phyloP scores from a whole-genome alignment of 1,140 invertebrate species.

The Platorchestia sp. region DNA sequence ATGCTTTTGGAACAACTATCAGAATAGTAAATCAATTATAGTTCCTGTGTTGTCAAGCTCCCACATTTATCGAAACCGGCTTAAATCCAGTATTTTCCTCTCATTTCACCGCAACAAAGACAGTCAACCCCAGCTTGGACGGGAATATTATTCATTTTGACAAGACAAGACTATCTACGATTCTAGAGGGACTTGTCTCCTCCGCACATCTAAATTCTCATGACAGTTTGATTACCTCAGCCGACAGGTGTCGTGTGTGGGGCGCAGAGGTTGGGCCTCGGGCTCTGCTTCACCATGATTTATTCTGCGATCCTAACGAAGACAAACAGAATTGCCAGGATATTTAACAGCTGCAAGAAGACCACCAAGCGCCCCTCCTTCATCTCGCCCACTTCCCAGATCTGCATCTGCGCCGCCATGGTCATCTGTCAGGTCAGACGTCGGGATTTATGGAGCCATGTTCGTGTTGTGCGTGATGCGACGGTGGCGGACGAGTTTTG shows the following conservation, averaged over 20 bases:
- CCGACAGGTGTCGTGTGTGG: constrained; percentile 71
- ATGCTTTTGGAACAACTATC: no score
- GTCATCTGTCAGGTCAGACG: constrained; percentile 82
- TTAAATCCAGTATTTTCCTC: no score
- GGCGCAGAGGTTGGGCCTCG: constrained; percentile 77
- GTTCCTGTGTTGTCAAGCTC: no score
- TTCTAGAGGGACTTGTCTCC: neutral
- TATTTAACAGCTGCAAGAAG: constrained; percentile 89
- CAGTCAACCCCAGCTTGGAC: neutral
- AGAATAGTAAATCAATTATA: no score
- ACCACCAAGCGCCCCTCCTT: constrained; percentile 91
- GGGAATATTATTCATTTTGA: neutral
- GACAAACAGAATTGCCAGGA: constrained; percentile 91
- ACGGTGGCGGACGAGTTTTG: neutral
- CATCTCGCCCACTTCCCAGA: constrained; percentile 93
- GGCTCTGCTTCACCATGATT: constrained; percentile 92
- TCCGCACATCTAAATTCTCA: neutral
- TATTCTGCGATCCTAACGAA: constrained; percentile 94
- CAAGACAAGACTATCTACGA: neutral
- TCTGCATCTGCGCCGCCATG: constrained; percentile 88
- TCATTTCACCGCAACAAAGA: neutral
- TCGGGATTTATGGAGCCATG: neutral
- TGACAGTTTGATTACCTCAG: constrained; percentile 69
- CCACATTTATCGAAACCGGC: no score
- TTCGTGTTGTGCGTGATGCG: neutral